phyloP scores from a whole-genome alignment of 1,140 invertebrate species.

The Drosophila punjabiensis region DNA sequence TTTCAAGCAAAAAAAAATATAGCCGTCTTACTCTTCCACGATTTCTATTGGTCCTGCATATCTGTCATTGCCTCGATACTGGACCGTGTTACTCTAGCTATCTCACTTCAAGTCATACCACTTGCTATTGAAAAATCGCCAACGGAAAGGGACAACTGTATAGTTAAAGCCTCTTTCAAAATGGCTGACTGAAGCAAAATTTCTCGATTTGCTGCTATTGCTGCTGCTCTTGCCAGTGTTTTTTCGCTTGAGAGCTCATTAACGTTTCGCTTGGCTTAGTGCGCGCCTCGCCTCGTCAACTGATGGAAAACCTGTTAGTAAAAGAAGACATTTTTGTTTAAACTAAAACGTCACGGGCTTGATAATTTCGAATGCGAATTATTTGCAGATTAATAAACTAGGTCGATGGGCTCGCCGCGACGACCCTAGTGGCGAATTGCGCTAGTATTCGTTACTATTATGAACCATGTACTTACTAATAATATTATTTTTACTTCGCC shows the following conservation, averaged over 20 bases:
- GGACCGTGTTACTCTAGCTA: neutral
- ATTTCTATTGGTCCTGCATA: conserved; percentile 15
- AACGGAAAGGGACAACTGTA: conserved; percentile 20
- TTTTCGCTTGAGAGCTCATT: conserved; percentile 85
- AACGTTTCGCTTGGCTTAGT: conserved; percentile 85
- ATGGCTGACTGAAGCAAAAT: conserved; percentile 51
- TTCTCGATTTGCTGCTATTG: conserved; percentile 13
- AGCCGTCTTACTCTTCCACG: conserved; percentile 29
- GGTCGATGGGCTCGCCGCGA: conserved; percentile 62
- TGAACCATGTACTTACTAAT: conserved; percentile 3
- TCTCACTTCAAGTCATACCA: conserved; percentile 27
- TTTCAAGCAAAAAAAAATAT: neutral
- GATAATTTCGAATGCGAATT: conserved; percentile 67
- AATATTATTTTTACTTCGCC: conserved; percentile 7
- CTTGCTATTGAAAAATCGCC: neutral
- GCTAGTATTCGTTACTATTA: conserved; percentile 12
- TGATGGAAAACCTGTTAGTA: conserved; percentile 71
- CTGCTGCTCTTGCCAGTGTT: conserved; percentile 70
- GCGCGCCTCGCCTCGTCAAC: conserved; percentile 66
- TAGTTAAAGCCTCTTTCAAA: conserved; percentile 34
- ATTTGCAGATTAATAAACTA: conserved; percentile 48
- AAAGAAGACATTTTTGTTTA: conserved; percentile 58
- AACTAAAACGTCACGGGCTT: conserved; percentile 49
- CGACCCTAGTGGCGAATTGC: conserved; percentile 42
- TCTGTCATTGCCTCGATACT: neutral